A percentile compares a stretch with the other conserved stretches of the same genome.
phyloP scores from a whole-genome alignment of 2,113 vertebrate genomes.

The Sphyrna mokarran region DNA sequence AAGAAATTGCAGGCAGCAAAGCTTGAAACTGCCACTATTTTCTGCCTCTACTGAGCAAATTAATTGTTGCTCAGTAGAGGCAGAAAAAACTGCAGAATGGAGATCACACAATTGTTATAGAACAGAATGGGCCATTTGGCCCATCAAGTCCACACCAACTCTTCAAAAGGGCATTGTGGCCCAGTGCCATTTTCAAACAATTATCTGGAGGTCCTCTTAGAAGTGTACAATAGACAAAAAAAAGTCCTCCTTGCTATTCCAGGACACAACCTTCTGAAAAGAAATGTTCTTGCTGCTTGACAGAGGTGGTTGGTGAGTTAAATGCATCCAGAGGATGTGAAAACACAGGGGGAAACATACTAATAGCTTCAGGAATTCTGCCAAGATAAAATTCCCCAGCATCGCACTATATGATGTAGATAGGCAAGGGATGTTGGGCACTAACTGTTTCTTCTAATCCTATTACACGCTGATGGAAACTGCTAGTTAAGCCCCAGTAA shows the following conservation, averaged over 20 bases:
- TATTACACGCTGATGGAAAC: not conserved
- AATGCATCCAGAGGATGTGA: not conserved
- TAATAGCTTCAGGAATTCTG: not conserved
- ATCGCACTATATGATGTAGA: not conserved
- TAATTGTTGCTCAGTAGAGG: not conserved
- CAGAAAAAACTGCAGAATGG: not conserved
- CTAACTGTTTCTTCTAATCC: not conserved
- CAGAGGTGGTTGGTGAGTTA: not conserved
- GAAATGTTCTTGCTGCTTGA: not conserved
- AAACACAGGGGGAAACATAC: not conserved
- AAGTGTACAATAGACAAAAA: not conserved
- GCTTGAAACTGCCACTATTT: not conserved
- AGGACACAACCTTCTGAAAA: not conserved
- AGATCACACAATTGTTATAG: not conserved
- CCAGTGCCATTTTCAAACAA: not conserved
- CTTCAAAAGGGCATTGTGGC: too few species aligned
- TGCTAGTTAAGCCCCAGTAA: not conserved
- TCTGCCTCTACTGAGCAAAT: not conserved
- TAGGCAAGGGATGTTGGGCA: not conserved
- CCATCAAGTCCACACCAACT: too few species aligned
- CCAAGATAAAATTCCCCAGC: not conserved
- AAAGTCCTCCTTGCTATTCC: not conserved
- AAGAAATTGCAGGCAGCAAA: not conserved
- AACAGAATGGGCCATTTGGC: too few species aligned
- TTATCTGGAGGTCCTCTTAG: not conserved